Evolutionary conservation across 53 echinoderm and acorn worm species (phyloP).

Genomic region (Temnopleurus reevesii): DNA sequence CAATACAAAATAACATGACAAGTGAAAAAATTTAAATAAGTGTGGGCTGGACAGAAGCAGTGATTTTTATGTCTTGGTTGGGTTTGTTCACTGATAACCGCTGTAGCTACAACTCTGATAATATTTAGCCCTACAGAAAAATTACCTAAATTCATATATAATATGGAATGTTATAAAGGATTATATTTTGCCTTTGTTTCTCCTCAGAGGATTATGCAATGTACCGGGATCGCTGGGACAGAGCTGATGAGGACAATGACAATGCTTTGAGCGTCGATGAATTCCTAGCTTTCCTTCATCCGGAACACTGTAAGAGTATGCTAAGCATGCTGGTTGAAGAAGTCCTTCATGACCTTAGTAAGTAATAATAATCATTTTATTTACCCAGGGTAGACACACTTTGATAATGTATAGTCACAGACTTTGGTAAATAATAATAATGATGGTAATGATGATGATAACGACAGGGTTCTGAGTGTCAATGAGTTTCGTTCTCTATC

Average conservation of each 20-base stretch:
- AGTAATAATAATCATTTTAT: constrained; percentile 27
- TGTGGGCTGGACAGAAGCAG: too few relatives aligned
- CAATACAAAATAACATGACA: too few relatives aligned
- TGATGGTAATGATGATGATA: not conserved
- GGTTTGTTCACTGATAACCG: too few relatives aligned
- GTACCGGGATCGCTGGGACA: constrained; percentile 91
- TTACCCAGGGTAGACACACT: not conserved
- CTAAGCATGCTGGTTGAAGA: constrained; percentile 86
- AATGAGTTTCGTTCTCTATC: too few relatives aligned
- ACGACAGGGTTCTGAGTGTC: not conserved
- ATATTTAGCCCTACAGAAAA: too few relatives aligned
- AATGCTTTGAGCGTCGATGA: constrained; percentile 71
- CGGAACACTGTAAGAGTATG: constrained; percentile 94
- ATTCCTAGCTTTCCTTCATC: constrained; percentile 95
- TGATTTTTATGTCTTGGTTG: too few relatives aligned
- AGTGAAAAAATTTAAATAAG: too few relatives aligned
- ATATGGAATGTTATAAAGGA: too few relatives aligned
- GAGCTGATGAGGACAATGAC: constrained; percentile 90
- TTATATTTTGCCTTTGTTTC: too few relatives aligned
- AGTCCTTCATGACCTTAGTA: constrained; percentile 91
- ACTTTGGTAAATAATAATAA: not conserved
- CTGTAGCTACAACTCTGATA: too few relatives aligned
- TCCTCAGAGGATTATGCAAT: constrained; percentile 89
- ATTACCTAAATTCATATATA: too few relatives aligned
- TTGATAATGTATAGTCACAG: too few relatives aligned